Evolutionary conservation across 2,797 vertebrate species (phyloP).

Genomic region (Amphiprion clarkii): DNA sequence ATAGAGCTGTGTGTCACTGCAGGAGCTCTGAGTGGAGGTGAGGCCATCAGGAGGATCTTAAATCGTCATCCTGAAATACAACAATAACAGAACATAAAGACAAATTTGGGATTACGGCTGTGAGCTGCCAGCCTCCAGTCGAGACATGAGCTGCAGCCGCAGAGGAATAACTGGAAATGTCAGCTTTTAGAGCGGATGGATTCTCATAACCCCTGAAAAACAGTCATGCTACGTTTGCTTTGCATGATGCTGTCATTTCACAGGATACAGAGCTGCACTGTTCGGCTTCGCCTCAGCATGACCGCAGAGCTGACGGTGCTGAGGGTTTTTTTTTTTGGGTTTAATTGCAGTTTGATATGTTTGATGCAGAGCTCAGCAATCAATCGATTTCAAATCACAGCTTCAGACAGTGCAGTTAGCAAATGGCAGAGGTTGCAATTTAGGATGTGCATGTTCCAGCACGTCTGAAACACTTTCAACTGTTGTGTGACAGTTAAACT

Average conservation of each 20-base stretch:
- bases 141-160: background rate
- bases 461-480: too few relatives aligned
- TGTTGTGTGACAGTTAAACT: too few relatives aligned
- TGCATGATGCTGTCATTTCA: constrained; percentile 2
- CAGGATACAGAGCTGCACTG: background rate
- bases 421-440: too few relatives aligned
- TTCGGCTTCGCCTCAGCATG: background rate
- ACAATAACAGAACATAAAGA: constrained; percentile 7
- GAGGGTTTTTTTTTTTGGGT: too few relatives aligned
- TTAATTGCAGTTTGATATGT: too few relatives aligned
- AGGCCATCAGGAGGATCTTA: constrained; percentile 5
- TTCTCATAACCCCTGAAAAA: background rate
- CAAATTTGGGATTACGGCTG: background rate
- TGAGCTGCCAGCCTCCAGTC: constrained; percentile 12
- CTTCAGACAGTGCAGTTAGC: too few relatives aligned
- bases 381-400: too few relatives aligned
- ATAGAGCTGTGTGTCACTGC: background rate
- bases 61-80: constrained; percentile 3
- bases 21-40: background rate
- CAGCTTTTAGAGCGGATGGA: too few relatives aligned
- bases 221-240: constrained; percentile 4
- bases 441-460: too few relatives aligned
- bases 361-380: too few relatives aligned
- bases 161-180: constrained; percentile 10
- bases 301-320: too few relatives aligned